A percentile compares a stretch with the other conserved stretches of the same genome.
Evolutionary conservation across 2,888 invertebrate species (phyloP).

Genomic region (Drosophila maculinotata): DNA sequence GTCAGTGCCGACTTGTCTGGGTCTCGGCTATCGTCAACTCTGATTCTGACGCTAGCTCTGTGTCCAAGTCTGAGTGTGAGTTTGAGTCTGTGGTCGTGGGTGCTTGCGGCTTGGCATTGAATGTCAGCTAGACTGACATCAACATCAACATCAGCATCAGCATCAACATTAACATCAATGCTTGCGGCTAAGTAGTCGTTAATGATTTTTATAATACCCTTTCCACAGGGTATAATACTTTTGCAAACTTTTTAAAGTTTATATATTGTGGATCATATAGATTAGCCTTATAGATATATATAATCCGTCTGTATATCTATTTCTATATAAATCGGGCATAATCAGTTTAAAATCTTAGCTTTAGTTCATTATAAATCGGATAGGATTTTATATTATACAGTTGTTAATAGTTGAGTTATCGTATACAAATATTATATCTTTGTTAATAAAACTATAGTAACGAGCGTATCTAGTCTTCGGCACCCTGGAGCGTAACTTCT

Average conservation of each 20-base stretch:
- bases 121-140: constrained; percentile 25
- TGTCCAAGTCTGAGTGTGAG: constrained; percentile 3
- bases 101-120: constrained; percentile 45
- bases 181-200: constrained; percentile 16
- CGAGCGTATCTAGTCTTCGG: background rate
- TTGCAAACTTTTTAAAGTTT: background rate
- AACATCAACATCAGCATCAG: constrained; percentile 11
- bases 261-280: background rate
- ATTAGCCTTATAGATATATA: no score
- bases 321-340: no score
- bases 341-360: no score
- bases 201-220: constrained; percentile 33
- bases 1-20: constrained; percentile 42
- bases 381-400: no score
- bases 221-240: background rate
- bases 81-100: constrained; percentile 43
- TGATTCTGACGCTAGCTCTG: constrained; percentile 9
- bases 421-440: no score
- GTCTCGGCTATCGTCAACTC: constrained; percentile 43
- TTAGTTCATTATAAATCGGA: no score
- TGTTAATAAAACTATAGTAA: no score
- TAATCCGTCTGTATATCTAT: no score
- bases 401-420: no score
- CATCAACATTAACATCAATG: constrained; percentile 17
- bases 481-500: background rate